Evolutionary conservation across 2,113 vertebrate genomes (phyloP), one percentile per base, ranked within the genome.

Genomic region (Manacus vitellinus): DNA sequence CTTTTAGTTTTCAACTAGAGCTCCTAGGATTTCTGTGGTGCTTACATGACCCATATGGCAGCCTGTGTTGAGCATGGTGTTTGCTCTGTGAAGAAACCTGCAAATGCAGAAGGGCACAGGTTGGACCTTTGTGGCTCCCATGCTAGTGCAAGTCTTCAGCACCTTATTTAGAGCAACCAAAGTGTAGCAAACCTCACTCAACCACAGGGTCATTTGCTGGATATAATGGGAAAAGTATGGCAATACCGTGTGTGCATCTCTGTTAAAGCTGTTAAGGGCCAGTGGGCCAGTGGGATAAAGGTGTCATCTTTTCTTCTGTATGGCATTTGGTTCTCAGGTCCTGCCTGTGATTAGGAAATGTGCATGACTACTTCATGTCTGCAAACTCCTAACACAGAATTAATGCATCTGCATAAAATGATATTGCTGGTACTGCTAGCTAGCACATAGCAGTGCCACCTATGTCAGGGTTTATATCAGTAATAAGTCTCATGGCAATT

Each of bases 31-130:
- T 81, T 70, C 2, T 3, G 3, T 28, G 47, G 65, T 21, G 22
- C 18, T 41, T 71, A 11, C 8, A 5, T 68, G 39, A 81, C 11
- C 23, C 5, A 1, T 27, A 6, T 14, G n/a, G 56, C 39, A 88
- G 47, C 14, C 30, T 1, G 2, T 44, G 39, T 14, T 2, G 3
- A 62, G 37, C 35, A 0, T 8, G 20, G 13, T 70, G 54, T 58
- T 74, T 73, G 41, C 76, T 61, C 43, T 70, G 43, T 37, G 33
- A 35, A 37, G 59, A 73, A 51, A 49, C 41, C 12, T 81, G 47
- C 39, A 63, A 52, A 16, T 24, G 66, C 52, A 41, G 37, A 74
- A 75, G 16, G 43, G 13, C 9, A 4, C 15, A 67, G 39, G 1
- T 37, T 46, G 25, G 23, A 70, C 33, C 41, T 78, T 77, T 78